Conservation (phyloP, 2,113 vertebrate genomes). For the Cinclus cinclus region DNA sequence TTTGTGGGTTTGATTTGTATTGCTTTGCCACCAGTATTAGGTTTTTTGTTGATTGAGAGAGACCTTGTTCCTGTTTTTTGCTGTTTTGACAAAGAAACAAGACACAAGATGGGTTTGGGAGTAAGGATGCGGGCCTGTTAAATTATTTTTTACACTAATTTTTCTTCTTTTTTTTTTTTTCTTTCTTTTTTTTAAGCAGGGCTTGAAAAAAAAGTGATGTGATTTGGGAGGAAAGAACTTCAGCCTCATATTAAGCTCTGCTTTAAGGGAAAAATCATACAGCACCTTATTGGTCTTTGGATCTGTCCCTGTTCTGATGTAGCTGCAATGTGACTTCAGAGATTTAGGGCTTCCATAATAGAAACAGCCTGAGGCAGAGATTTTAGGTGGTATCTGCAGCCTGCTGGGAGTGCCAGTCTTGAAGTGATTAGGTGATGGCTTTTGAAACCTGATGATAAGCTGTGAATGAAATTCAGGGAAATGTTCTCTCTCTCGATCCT, state of each 20-base stretch:
- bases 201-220: not conserved
- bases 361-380: not conserved
- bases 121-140: fast-evolving
- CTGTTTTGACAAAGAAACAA: not conserved
- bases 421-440: not conserved
- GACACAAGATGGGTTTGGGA: not conserved
- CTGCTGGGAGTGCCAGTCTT: not conserved
- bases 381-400: not conserved
- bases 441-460: not conserved
- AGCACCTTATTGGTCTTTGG: not conserved
- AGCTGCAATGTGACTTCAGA: not conserved
- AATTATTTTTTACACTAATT: not conserved
- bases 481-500: not conserved
- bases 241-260: not conserved
- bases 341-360: not conserved
- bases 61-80: not conserved
- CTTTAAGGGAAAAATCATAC: not conserved
- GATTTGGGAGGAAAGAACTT: not conserved
- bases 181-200: not conserved
- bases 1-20: not conserved
- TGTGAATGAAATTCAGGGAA: not conserved
- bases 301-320: not conserved
- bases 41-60: not conserved
- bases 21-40: not conserved
- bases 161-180: not conserved